Conservation (phyloP, 2,888 invertebrate species). For the Antheraea yamamai region DNA sequence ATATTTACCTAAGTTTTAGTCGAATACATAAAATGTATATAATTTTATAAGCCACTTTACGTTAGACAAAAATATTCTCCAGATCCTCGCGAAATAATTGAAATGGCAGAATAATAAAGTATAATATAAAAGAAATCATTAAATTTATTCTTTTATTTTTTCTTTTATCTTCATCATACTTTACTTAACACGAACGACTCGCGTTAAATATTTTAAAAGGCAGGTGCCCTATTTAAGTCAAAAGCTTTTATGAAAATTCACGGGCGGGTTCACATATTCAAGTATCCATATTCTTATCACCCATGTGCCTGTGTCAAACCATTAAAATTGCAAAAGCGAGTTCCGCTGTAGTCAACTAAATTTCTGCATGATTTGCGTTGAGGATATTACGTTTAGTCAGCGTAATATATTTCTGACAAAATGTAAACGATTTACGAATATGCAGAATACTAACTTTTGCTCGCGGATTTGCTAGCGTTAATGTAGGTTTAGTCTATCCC, state of each 20-base stretch:
- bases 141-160: background rate
- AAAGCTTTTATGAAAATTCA: background rate
- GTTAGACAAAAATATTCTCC: background rate
- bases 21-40: background rate
- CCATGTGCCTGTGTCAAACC: background rate
- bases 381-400: background rate
- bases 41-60: background rate
- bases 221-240: background rate
- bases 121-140: background rate
- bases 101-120: background rate
- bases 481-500: too few relatives aligned
- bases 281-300: background rate
- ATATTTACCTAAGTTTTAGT: background rate
- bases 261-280: background rate
- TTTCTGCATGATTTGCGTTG: background rate
- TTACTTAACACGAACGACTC: background rate
- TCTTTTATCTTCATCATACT: background rate
- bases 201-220: background rate
- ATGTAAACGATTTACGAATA: background rate
- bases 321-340: background rate
- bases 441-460: too few relatives aligned
- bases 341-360: background rate
- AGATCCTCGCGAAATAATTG: background rate
- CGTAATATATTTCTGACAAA: background rate
- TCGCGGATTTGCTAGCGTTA: background rate